These are phyloP conservation scores for Hirundo rustica DNA, from an alignment of 2,797 vertebrate species.

Conservation along the genomic window DNA sequence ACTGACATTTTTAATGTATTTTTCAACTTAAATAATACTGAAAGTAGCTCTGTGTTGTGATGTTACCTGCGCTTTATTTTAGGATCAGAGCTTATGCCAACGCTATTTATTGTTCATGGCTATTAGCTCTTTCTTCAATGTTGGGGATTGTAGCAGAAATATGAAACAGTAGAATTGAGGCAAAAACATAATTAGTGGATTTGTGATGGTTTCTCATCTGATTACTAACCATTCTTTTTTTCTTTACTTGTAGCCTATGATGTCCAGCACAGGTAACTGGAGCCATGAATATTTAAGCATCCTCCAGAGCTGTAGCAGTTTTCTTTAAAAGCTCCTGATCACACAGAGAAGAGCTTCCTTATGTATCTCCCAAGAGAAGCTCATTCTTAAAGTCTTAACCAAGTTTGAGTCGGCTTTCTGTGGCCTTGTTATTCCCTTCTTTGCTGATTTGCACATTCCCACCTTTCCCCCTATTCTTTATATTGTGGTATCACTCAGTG, in stretches of 20 bases:
- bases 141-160: background rate
- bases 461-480: background rate
- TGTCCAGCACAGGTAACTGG: background rate
- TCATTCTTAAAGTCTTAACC: background rate
- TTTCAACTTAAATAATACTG: background rate
- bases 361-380: background rate
- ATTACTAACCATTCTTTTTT: background rate
- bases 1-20: background rate
- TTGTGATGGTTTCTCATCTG: background rate
- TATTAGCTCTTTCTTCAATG: background rate
- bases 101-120: background rate
- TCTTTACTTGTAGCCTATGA: background rate
- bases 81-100: background rate
- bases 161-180: background rate
- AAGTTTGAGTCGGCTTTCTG: background rate
- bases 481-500: background rate
- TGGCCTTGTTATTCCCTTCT: background rate
- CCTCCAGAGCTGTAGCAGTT: background rate
- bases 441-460: background rate
- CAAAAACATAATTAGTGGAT: background rate
- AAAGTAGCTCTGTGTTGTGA: background rate
- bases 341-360: background rate
- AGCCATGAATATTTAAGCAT: background rate
- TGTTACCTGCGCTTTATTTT: background rate
- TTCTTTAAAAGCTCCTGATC: background rate